Percentiles rank a stretch among this genome's conserved stretches.
phyloP scores from a whole-genome alignment of 92 coral and sea anemone genomes.

The Zoanthus sansibaricus region DNA sequence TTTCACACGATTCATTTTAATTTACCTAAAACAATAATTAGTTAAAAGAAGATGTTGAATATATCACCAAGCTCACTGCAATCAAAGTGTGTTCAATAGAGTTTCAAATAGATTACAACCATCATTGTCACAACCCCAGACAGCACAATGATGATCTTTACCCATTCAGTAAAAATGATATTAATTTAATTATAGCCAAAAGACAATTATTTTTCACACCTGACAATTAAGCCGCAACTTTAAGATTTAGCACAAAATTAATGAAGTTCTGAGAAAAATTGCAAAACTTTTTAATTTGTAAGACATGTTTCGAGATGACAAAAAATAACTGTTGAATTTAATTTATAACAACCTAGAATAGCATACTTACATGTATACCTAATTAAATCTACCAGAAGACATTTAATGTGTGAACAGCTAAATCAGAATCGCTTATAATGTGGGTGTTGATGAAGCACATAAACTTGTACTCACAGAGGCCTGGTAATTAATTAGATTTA shows the following conservation, averaged over 20 bases:
- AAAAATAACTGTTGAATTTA: too few species aligned
- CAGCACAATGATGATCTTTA: not conserved
- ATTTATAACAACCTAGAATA: too few species aligned
- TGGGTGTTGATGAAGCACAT: too few species aligned
- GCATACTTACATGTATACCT: too few species aligned
- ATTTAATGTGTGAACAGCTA: too few species aligned
- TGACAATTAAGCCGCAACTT: not conserved
- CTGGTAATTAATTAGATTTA: too few species aligned
- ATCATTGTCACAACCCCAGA: slow-evolving; percentile 18
- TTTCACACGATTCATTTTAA: not conserved
- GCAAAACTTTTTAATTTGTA: too few species aligned
- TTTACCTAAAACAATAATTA: not conserved
- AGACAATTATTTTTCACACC: not conserved
- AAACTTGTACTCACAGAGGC: too few species aligned
- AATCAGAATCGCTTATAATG: too few species aligned
- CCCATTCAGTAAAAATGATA: not conserved
- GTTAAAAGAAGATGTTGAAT: not conserved
- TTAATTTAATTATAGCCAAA: not conserved
- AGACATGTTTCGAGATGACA: too few species aligned
- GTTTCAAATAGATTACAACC: not conserved
- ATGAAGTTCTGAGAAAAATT: not conserved
- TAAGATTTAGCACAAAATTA: not conserved
- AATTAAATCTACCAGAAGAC: too few species aligned
- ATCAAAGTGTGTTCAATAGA: not conserved
- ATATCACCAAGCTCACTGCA: not conserved